Evolutionary conservation across 1,140 invertebrate genomes (phyloP), one percentile per base, ranked within the genome.

Genomic region (Trichonephila inaurata): DNA sequence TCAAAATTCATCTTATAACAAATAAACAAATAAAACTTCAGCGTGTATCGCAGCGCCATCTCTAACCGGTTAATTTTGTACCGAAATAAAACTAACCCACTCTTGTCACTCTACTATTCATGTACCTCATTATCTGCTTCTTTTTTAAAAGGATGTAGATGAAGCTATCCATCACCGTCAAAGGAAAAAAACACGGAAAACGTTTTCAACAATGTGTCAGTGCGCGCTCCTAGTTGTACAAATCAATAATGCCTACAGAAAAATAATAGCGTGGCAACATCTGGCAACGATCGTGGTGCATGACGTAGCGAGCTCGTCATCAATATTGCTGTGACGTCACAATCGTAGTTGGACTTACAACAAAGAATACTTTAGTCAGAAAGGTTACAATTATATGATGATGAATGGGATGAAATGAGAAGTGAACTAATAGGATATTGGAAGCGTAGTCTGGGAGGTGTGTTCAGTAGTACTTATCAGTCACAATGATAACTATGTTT

Each of bases 241-340:
- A 91, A 81, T 91, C 89, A 91, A 91, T 91, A 91, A 44, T 44
- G 18, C 28, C n/a, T 2, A 58, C 51, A 51, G 58, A 77, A 62
- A 91, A 91, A 62, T 82, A 91, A 91, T 82, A 21, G 62, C 82
- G 28, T 60, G 89, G 58, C 89, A 82, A 82, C 89, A 91, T 91
- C 89, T 91, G 89, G 89, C 72, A 91, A 82, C 72, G 60, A 91
- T 91, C 89, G 89, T 24, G 89, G 60, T 40, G 19, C 44, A 28
- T 91, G 72, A 91, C 89, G 89, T 82, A 82, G 77, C 14, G 51
- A 12, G 21, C 24, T 61, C 51, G 8, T 60, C 21, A 44, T 91
- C 89, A 58, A 91, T 91, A 61, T 28, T 33, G 18, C 10, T 12
- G 40, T 91, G 89, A 91, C 89, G 77, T 91, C 44, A 91, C 72